Evolutionary conservation across 2,797 vertebrate genomes (phyloP).

Genomic region (Heliangelus exortis): DNA sequence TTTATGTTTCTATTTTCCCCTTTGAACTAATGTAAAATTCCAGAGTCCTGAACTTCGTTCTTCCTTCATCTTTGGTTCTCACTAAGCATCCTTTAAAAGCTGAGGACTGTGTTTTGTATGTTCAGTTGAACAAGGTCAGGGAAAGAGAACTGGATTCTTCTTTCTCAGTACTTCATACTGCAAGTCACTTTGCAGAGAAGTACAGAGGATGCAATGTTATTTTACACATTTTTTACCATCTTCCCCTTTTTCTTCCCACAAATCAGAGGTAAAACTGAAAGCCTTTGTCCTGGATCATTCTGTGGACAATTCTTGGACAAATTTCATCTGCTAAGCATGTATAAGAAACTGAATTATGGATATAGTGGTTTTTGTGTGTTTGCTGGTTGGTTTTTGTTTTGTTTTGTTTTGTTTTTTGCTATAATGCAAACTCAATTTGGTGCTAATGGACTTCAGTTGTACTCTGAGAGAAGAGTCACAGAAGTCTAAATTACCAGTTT

Average conservation of each 20-base stretch:
- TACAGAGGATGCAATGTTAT: not conserved
- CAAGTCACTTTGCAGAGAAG: not conserved
- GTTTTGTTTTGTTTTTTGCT: not conserved
- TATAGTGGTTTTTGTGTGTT: rapidly evolving
- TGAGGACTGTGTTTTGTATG: not conserved
- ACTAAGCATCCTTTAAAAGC: not conserved
- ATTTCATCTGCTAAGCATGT: not conserved
- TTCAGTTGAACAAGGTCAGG: not conserved
- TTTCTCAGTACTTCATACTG: not conserved
- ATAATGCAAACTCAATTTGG: not conserved
- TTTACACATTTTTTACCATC: not conserved
- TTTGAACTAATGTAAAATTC: not conserved
- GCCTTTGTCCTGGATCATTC: not conserved
- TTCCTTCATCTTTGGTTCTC: not conserved
- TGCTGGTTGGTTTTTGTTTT: not conserved
- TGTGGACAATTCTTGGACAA: not conserved
- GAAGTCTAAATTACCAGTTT: not conserved
- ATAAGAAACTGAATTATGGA: not conserved
- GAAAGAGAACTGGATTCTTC: not conserved
- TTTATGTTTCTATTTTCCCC: not conserved
- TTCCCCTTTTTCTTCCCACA: not conserved
- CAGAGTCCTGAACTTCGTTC: not conserved
- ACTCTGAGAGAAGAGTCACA: not conserved
- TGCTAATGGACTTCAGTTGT: not conserved
- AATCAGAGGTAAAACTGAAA: not conserved